phyloP scores from a whole-genome alignment of 2,888 invertebrate species.

The Diaperis boleti region DNA sequence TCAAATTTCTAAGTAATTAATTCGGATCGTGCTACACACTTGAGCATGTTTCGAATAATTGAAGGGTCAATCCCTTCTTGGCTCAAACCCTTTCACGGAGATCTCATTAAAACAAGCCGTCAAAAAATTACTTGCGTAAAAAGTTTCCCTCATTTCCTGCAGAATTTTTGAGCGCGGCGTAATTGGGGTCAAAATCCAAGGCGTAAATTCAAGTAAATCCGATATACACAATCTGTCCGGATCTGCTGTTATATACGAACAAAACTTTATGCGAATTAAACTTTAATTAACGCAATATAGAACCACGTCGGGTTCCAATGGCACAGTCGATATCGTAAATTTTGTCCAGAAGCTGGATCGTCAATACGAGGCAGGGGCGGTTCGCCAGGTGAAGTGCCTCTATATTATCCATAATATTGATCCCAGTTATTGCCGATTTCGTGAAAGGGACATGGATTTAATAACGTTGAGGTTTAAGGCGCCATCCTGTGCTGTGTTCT shows the following conservation, averaged over 20 bases:
- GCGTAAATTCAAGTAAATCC: slow-evolving; percentile 43
- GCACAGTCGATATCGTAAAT: slow-evolving; percentile 45
- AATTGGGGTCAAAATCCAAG: slow-evolving; percentile 6
- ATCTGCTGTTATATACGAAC: slow-evolving; percentile 37
- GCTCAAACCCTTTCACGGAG: slow-evolving; percentile 16
- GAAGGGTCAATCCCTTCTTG: slow-evolving; percentile 38
- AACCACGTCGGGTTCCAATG: slow-evolving; percentile 33
- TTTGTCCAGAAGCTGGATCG: slow-evolving; percentile 31
- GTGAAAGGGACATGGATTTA: too few species aligned
- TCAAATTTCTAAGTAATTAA: slow-evolving; percentile 43
- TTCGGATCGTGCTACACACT: slow-evolving; percentile 40
- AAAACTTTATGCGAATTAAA: slow-evolving; percentile 44
- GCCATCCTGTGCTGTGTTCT: too few species aligned
- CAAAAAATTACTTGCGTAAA: slow-evolving; percentile 20
- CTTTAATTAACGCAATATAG: slow-evolving; percentile 46
- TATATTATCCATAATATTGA: too few species aligned
- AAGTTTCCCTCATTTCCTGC: slow-evolving; percentile 12
- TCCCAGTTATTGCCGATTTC: too few species aligned
- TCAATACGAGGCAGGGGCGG: too few species aligned
- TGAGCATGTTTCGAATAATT: slow-evolving; percentile 42
- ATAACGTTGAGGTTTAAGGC: too few species aligned
- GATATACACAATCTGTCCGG: slow-evolving; percentile 47
- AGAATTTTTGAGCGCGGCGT: slow-evolving; percentile 24
- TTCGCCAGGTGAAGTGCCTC: too few species aligned
- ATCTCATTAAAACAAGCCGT: slow-evolving; percentile 23